Percentiles rank a stretch among this genome's conserved stretches.
Evolutionary conservation across 2,888 invertebrate genomes (phyloP).

Genomic region (Cordilura impudica): DNA sequence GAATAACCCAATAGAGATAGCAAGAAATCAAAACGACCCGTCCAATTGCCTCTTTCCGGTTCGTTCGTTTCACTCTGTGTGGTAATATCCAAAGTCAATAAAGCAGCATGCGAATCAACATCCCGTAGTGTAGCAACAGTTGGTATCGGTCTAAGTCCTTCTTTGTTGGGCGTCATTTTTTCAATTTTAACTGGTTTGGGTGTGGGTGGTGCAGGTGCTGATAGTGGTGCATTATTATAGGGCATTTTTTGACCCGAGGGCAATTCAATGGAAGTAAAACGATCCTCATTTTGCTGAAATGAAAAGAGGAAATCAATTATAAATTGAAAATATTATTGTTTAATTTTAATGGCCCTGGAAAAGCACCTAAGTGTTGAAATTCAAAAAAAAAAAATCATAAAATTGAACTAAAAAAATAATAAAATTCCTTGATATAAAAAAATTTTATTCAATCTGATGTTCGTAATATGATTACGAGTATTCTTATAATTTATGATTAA

Average conservation of each 20-base stretch:
- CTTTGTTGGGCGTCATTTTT: conserved; percentile 47
- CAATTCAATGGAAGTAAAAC: conserved; percentile 69
- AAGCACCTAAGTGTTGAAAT: neutral
- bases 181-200: conserved; percentile 55
- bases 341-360: neutral
- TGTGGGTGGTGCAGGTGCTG: conserved; percentile 59
- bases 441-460: conserved; percentile 14
- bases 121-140: conserved; percentile 72
- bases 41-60: conserved; percentile 85
- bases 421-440: neutral
- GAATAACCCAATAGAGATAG: conserved; percentile 85
- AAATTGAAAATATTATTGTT: neutral
- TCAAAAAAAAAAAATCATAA: conserved; percentile 1
- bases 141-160: conserved; percentile 30
- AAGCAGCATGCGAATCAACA: conserved; percentile 73
- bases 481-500: conserved; percentile 41
- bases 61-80: conserved; percentile 58
- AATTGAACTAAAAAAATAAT: neutral
- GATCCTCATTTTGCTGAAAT: conserved; percentile 72
- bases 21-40: conserved; percentile 86
- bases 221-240: conserved; percentile 52
- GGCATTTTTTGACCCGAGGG: conserved; percentile 64
- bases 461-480: conserved; percentile 21
- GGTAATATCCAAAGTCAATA: conserved; percentile 69
- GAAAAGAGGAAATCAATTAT: neutral